These are phyloP conservation scores for Agrochola circellaris DNA, from an alignment of 2,888 invertebrate species.

Conservation along the genomic window DNA sequence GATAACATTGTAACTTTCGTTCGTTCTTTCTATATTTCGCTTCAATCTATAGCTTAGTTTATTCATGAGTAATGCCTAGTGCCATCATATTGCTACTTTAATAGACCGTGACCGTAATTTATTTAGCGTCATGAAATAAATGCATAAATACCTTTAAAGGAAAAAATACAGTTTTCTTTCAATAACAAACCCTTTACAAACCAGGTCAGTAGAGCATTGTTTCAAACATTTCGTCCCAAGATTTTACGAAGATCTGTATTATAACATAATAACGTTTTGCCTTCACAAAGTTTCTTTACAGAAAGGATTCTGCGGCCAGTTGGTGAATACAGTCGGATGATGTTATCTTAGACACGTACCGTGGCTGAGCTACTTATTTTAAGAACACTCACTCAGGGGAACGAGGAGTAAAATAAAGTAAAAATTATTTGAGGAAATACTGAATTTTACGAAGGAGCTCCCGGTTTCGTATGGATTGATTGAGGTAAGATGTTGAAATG, in stretches of 20 bases:
- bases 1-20: not conserved
- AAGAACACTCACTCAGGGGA: conserved; percentile 37
- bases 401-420: conserved; percentile 24
- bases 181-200: not conserved
- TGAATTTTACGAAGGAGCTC: not conserved
- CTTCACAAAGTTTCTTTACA: conserved; percentile 44
- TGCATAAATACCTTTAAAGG: not conserved
- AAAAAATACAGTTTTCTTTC: not conserved
- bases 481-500: not conserved
- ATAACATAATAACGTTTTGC: conserved; percentile 58
- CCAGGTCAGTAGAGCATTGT: conserved; percentile 42
- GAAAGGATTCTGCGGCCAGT: conserved; percentile 46
- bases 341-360: conserved; percentile 54
- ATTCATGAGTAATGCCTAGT: not conserved
- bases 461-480: too few species aligned
- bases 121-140: not conserved
- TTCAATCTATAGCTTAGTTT: not conserved
- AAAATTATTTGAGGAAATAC: conserved; percentile 31
- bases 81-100: not conserved
- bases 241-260: conserved; percentile 31
- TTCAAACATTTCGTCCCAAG: conserved; percentile 23
- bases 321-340: conserved; percentile 23
- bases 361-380: conserved; percentile 41
- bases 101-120: not conserved
- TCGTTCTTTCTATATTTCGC: too few species aligned